Evolutionary conservation across 2,797 vertebrate genomes (phyloP).

Genomic region (Phalanger gymnotis): DNA sequence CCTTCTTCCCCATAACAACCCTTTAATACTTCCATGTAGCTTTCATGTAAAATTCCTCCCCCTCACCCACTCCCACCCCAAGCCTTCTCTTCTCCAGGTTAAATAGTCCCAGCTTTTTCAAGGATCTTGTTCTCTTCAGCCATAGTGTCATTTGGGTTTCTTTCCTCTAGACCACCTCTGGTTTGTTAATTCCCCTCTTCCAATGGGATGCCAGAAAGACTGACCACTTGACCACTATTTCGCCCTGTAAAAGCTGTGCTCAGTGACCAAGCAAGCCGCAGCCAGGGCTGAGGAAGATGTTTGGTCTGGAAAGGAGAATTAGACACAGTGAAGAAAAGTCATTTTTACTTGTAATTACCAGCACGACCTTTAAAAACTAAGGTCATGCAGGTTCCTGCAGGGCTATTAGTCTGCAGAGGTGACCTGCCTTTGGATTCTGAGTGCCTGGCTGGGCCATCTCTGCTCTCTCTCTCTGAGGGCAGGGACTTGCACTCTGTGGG

Average conservation of each 20-base stretch:
- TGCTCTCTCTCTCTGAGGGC: neutral
- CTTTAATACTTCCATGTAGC: neutral
- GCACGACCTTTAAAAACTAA: neutral
- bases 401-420: neutral
- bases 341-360: neutral
- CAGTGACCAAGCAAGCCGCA: neutral
- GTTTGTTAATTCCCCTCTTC: neutral
- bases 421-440: neutral
- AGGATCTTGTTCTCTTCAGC: neutral
- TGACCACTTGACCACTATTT: neutral
- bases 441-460: neutral
- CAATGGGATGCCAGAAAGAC: neutral
- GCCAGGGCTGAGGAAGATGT: neutral
- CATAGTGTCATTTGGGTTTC: neutral
- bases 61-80: neutral
- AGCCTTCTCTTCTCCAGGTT: neutral
- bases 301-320: neutral
- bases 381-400: neutral
- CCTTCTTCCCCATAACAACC: neutral
- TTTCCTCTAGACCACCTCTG: neutral
- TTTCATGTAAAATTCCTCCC: neutral
- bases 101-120: neutral
- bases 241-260: neutral
- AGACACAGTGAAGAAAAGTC: neutral
- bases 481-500: neutral